These are phyloP conservation scores for Amblyjoppa proteus DNA, from an alignment of 2,888 invertebrate species.

Conservation along the genomic window DNA sequence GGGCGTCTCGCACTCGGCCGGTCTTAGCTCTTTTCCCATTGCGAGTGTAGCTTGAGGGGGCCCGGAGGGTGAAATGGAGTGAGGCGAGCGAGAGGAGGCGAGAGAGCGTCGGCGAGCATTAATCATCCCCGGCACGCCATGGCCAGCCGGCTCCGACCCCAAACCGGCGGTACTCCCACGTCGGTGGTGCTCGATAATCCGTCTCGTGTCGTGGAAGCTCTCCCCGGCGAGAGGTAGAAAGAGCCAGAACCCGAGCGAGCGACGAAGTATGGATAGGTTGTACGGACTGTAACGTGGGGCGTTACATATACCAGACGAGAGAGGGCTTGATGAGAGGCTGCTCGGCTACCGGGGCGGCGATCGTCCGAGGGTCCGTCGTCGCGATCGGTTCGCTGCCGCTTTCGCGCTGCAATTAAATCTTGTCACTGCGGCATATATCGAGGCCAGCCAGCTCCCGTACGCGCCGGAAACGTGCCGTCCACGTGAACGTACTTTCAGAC, in stretches of 20 bases:
- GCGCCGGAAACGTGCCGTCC: slow-evolving; percentile 42
- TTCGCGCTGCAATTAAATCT: slow-evolving; percentile 52
- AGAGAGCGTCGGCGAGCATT: slow-evolving; percentile 65
- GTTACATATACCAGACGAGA: not conserved
- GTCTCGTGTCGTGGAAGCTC: slow-evolving; percentile 68
- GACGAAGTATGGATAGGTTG: slow-evolving; percentile 39
- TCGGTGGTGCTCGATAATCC: slow-evolving; percentile 73
- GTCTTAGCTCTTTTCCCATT: not conserved
- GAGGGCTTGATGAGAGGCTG: slow-evolving; percentile 40
- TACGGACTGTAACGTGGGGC: slow-evolving; percentile 21
- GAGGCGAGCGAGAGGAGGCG: slow-evolving; percentile 23
- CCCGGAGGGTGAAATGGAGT: slow-evolving; percentile 28
- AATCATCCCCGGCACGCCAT: slow-evolving; percentile 72
- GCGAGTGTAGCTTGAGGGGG: slow-evolving; percentile 34
- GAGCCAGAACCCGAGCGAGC: not conserved
- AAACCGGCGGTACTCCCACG: slow-evolving; percentile 70
- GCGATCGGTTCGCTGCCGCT: slow-evolving; percentile 28
- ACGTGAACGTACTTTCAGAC: slow-evolving; percentile 52
- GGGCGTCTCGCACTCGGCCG: not conserved
- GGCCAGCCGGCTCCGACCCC: slow-evolving; percentile 71
- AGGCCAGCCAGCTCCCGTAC: slow-evolving; percentile 38
- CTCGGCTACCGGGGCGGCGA: slow-evolving; percentile 30
- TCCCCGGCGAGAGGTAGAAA: slow-evolving; percentile 18
- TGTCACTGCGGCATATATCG: slow-evolving; percentile 59
- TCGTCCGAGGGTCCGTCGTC: slow-evolving; percentile 48